phyloP scores from a whole-genome alignment of 1,140 invertebrate genomes.

The Nautilus pompilius region DNA sequence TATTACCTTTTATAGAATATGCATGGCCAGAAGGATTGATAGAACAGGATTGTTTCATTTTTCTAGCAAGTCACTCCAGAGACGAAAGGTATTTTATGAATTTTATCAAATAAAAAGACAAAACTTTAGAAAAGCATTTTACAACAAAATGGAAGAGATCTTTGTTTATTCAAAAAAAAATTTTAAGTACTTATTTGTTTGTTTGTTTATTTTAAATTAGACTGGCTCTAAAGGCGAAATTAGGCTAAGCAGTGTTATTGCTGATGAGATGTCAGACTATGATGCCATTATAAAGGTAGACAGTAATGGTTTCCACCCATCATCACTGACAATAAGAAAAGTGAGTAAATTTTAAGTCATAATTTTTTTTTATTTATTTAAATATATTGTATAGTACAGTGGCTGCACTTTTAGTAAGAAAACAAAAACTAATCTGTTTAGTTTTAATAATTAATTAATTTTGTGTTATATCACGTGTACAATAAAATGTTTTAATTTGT shows the following conservation, averaged over 20 bases:
- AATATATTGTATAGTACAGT: neutral
- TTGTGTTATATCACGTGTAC: neutral
- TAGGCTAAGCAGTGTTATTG: constrained; percentile 44
- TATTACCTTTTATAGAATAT: constrained; percentile 33
- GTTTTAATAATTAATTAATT: too few relatives aligned
- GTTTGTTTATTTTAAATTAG: too few relatives aligned
- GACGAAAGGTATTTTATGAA: constrained; percentile 26
- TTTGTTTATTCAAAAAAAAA: too few relatives aligned
- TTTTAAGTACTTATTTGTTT: too few relatives aligned
- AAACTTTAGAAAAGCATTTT: too few relatives aligned
- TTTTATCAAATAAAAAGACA: too few relatives aligned
- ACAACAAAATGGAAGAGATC: too few relatives aligned
- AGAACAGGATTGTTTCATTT: constrained; percentile 46
- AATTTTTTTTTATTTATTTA: neutral
- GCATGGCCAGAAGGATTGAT: constrained; percentile 40
- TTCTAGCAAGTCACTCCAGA: constrained; percentile 49
- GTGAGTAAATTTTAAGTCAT: constrained; percentile 14
- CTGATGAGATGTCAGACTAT: constrained; percentile 50
- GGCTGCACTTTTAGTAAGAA: too few relatives aligned
- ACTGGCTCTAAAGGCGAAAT: constrained; percentile 16
- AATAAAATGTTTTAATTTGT: neutral
- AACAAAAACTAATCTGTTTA: too few relatives aligned
- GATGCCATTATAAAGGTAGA: constrained; percentile 41
- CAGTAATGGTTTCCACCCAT: constrained; percentile 49
- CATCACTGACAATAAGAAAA: constrained; percentile 41